phyloP scores from a whole-genome alignment of 2,888 invertebrate species.

The Stenodema calcarata region DNA sequence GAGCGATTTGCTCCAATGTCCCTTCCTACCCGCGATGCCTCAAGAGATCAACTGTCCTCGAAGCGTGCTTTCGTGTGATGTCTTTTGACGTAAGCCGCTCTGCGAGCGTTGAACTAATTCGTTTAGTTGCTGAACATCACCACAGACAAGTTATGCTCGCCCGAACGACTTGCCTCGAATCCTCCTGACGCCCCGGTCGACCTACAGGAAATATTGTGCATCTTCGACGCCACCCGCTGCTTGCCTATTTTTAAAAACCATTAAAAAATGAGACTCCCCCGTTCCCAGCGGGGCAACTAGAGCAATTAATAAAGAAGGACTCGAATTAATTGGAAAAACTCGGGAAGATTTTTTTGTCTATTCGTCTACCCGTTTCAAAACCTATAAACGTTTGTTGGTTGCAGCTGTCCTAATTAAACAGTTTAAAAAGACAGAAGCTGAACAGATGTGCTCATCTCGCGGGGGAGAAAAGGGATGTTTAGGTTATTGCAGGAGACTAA shows the following conservation, averaged over 20 bases:
- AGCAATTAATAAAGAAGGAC: conserved; percentile 24
- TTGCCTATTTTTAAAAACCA: not conserved
- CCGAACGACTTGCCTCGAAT: not conserved
- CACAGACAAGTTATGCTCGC: too few relatives aligned
- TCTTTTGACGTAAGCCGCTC: too few relatives aligned
- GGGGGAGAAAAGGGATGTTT: conserved; percentile 28
- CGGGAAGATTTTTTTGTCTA: not conserved
- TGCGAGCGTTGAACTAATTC: too few relatives aligned
- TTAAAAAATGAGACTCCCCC: too few relatives aligned
- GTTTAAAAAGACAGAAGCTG: conserved; percentile 15
- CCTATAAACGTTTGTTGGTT: conserved; percentile 12
- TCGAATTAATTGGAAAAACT: conserved; percentile 13
- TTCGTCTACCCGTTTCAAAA: not conserved
- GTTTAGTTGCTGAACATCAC: not conserved
- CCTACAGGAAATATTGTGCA: not conserved
- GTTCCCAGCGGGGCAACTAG: not conserved
- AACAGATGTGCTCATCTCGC: conserved; percentile 35
- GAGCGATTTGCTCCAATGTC: too few relatives aligned
- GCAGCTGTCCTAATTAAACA: conserved; percentile 38
- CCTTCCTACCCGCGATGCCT: too few relatives aligned
- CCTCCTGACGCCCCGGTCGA: not conserved
- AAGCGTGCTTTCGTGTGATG: too few relatives aligned
- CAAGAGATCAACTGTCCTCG: too few relatives aligned
- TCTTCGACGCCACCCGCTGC: not conserved
- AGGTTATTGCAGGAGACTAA: conserved; percentile 34